Evolutionary conservation across 2,888 invertebrate species (phyloP).

Genomic region (Scaeva pyrastri): DNA sequence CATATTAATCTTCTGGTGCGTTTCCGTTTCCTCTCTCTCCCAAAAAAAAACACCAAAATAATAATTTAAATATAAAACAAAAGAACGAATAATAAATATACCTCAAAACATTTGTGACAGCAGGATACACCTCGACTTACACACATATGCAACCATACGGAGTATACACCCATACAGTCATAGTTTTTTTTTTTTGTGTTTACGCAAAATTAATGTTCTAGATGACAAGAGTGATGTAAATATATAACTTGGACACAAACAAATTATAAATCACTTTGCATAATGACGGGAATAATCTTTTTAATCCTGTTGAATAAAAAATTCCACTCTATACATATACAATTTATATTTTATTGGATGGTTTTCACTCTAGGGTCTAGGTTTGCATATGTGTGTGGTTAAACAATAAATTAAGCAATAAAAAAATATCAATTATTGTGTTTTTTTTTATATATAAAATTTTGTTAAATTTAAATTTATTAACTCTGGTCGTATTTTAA

Average conservation of each 20-base stretch:
- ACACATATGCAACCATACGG: background rate
- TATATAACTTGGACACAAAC: slow-evolving; percentile 46
- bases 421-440: slow-evolving; percentile 16
- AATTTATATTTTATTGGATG: slow-evolving; percentile 12
- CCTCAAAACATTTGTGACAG: slow-evolving; percentile 45
- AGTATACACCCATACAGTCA: no score
- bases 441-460: background rate
- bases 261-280: slow-evolving; percentile 61
- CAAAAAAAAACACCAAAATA: background rate
- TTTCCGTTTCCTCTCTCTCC: background rate
- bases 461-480: slow-evolving; percentile 9
- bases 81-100: slow-evolving; percentile 18
- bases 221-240: slow-evolving; percentile 61
- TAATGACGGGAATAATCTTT: slow-evolving; percentile 53
- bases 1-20: background rate
- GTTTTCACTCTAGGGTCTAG: background rate
- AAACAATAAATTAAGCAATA: slow-evolving; percentile 18
- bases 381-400: slow-evolving; percentile 6
- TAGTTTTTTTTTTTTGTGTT: background rate
- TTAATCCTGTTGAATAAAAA: slow-evolving; percentile 43
- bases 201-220: slow-evolving; percentile 40
- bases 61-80: background rate
- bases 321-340: slow-evolving; percentile 30
- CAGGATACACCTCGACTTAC: background rate
- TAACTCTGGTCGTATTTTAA: background rate